Percentiles rank a stretch among this genome's conserved stretches.
These are phyloP conservation scores for Gymnothorax javanicus DNA, from an alignment of 2,797 vertebrate species.

Conservation along the genomic window DNA sequence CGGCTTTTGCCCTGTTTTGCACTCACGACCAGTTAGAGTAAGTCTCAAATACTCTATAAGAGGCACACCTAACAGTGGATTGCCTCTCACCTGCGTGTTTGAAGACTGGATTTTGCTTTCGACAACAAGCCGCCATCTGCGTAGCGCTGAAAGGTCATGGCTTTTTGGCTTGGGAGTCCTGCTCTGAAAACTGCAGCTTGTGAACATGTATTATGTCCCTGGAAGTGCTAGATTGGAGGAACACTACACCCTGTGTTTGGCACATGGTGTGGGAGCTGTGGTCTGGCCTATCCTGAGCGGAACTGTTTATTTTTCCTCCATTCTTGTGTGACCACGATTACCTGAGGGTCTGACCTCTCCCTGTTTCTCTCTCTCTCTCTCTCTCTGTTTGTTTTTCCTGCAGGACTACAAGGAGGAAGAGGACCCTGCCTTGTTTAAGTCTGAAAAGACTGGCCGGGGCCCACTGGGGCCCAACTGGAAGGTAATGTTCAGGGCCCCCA, in stretches of 20 bases:
- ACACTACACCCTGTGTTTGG: not conserved
- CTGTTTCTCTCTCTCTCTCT: not conserved
- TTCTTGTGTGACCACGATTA: not conserved
- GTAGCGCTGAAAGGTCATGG: too few species aligned
- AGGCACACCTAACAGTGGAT: too few species aligned
- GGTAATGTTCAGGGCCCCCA: constrained; percentile 65
- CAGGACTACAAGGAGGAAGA: constrained; percentile 93
- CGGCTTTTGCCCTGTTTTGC: too few species aligned
- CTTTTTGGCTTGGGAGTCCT: not conserved
- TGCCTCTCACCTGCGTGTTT: too few species aligned
- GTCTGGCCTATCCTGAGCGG: not conserved
- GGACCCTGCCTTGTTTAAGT: constrained; percentile 89
- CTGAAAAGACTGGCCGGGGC: constrained; percentile 87
- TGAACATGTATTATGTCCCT: not conserved
- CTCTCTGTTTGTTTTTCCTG: not conserved
- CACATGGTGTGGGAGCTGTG: not conserved
- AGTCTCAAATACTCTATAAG: too few species aligned
- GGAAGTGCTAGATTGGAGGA: not conserved
- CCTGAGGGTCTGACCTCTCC: too few species aligned
- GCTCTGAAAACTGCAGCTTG: not conserved
- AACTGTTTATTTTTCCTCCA: constrained; percentile 4
- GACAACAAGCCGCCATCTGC: not conserved
- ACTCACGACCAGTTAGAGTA: too few species aligned
- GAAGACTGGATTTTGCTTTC: too few species aligned
- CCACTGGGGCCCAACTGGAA: constrained; percentile 88